These are phyloP conservation scores for Ametastegia equiseti DNA, from an alignment of 2,888 invertebrate species.

Conservation along the genomic window DNA sequence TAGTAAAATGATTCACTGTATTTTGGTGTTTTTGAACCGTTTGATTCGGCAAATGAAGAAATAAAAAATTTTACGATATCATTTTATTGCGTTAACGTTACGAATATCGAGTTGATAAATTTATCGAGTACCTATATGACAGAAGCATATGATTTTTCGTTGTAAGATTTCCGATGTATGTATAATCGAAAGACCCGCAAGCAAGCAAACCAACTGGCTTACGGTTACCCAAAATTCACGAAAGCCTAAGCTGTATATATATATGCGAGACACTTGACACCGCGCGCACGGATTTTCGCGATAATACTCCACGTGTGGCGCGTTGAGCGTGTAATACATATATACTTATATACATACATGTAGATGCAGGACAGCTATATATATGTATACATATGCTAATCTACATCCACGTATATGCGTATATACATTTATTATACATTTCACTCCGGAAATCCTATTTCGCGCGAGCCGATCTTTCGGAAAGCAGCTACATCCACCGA, in stretches of 20 bases:
- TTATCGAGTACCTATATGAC: neutral
- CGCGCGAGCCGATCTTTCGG: neutral
- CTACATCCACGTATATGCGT: neutral
- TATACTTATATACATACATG: neutral
- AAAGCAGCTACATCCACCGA: no score
- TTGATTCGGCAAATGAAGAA: no score
- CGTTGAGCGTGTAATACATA: neutral
- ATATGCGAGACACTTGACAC: slow-evolving; percentile 13
- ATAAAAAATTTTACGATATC: no score
- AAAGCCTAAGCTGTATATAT: slow-evolving; percentile 17
- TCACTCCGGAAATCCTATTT: neutral
- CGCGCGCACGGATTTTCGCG: slow-evolving; percentile 3
- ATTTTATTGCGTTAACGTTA: no score
- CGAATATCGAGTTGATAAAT: no score
- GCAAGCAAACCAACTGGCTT: neutral
- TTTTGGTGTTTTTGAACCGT: no score
- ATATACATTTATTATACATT: neutral
- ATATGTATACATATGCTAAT: neutral
- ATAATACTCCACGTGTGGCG: neutral
- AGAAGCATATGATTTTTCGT: neutral
- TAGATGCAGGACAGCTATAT: neutral
- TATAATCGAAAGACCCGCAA: neutral
- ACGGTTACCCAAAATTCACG: neutral
- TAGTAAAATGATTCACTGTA: no score
- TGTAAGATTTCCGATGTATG: slow-evolving; percentile 12